Conservation (phyloP, 2,113 vertebrate species). For the Lethenteron camtschaticum region DNA sequence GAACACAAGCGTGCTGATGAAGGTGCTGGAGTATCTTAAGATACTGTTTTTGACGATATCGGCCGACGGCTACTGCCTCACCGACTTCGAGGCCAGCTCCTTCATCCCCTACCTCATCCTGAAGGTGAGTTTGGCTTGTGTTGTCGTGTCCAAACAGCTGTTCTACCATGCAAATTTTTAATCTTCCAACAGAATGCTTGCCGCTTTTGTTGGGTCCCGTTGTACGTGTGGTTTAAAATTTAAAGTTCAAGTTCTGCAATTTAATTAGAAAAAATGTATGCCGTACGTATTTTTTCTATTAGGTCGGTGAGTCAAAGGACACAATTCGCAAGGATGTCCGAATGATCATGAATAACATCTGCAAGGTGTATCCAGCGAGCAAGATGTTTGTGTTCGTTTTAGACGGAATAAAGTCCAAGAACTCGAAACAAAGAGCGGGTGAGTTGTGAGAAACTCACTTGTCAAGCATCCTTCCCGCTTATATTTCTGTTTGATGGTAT, state of each 20-base stretch:
- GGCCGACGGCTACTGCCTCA: conserved; percentile 67
- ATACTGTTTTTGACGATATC: conserved; percentile 57
- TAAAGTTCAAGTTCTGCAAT: conserved; percentile 8
- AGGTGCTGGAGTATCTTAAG: conserved; percentile 79
- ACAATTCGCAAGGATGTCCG: conserved; percentile 81
- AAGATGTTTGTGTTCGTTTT: conserved; percentile 90
- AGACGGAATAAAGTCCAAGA: conserved; percentile 95
- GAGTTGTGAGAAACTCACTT: conserved; percentile 7
- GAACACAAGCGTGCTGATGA: conserved; percentile 92
- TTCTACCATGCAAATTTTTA: too few species aligned
- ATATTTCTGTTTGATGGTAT: too few species aligned
- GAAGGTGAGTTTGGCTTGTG: conserved; percentile 31
- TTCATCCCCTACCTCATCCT: conserved; percentile 82
- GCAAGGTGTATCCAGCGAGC: conserved; percentile 78
- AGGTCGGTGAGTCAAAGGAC: conserved; percentile 93
- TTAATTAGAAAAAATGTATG: not conserved
- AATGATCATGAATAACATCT: conserved; percentile 63
- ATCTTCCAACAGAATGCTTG: too few species aligned
- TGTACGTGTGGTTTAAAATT: too few species aligned
- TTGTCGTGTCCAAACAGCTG: too few species aligned
- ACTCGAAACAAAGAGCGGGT: conserved; percentile 92
- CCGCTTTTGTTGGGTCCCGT: too few species aligned
- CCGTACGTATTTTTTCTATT: not conserved
- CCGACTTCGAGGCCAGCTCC: conserved; percentile 72
- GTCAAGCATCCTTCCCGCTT: too few species aligned